Evolutionary conservation across 1,140 invertebrate species (phyloP), one percentile per base, ranked within the genome.

Genomic region (Euschistus heros): DNA sequence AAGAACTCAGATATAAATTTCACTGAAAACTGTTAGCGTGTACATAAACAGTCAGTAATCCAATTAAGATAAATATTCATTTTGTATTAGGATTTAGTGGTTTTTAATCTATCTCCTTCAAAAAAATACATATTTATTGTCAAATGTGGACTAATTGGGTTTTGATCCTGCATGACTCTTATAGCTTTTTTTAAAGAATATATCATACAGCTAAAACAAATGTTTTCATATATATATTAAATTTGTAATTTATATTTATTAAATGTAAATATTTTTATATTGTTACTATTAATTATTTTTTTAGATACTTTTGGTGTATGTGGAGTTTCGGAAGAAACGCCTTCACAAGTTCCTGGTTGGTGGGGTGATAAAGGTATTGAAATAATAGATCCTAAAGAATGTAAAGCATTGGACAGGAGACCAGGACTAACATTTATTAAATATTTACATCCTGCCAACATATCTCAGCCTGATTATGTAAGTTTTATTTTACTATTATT

Each of bases 381-480:
- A 76, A 86, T 92, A 2, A 80, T 85, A 0, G 79, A 79, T n/a
- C 83, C 89, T 0, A 81, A 86, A 20, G 81, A 90, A 68, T 96
- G 93, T 74, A 84, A 87, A 57, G 76, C 81, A 22, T 78, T 87
- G 68, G 91, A 96, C 73, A 85, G 84, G 67, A 80, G 90, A 52
- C 91, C 92, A 0, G 94, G 94, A 0, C 78, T 97, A 0, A 94
- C 92, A 0, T 92, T 91, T 69, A 78, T 94, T 0, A 87, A 90
- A 70, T 95, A 95, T 74, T 83, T 87, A 66, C 84, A 88, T 73
- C 94, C 92, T 0, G 84, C 86, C 0, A 91, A 96, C 73, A 86
- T 83, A 69, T 85, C 84, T 6, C 89, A 93, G 70, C 93, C 94
- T 0, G 93, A 97, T 73, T 85, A 81, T 24, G 88, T 90, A 65